Percentiles rank a stretch among this genome's conserved stretches.
phyloP scores from a whole-genome alignment of 2,888 invertebrate species.

The Glaucopsyche alexis region DNA sequence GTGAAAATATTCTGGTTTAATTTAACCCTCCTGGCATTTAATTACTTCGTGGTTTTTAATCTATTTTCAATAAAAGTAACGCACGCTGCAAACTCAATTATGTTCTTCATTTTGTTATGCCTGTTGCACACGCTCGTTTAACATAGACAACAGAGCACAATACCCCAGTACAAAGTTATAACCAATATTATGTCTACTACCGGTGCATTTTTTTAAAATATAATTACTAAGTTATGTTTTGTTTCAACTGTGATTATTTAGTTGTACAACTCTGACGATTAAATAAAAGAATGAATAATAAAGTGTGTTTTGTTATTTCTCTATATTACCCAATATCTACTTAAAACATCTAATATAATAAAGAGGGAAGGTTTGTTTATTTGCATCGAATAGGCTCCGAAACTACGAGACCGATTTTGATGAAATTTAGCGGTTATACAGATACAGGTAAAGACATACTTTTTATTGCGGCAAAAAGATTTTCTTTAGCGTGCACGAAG shows the following conservation, averaged over 20 bases:
- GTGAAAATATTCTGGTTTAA: background rate
- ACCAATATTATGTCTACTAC: constrained; percentile 36
- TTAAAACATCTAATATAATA: background rate
- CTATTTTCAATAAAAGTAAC: background rate
- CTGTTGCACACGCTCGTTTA: constrained; percentile 31
- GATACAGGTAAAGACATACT: no score
- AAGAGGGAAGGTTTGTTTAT: no score
- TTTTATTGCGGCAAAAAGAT: no score
- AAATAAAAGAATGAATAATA: constrained; percentile 79
- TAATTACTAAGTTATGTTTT: constrained; percentile 71
- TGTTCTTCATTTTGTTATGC: background rate
- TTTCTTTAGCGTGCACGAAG: no score
- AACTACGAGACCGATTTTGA: no score
- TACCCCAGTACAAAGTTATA: constrained; percentile 66
- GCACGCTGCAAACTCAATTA: background rate
- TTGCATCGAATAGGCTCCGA: no score
- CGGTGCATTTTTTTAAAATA: constrained; percentile 59
- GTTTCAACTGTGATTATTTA: constrained; percentile 82
- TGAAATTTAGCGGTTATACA: no score
- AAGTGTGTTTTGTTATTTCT: constrained; percentile 53
- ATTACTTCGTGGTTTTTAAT: background rate
- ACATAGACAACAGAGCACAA: constrained; percentile 68
- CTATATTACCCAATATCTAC: constrained; percentile 25
- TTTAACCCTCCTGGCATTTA: background rate
- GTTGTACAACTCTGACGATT: constrained; percentile 80